A percentile compares a stretch with the other conserved stretches of the same genome.
phyloP scores from a whole-genome alignment of 2,888 invertebrate genomes.

The Stratiomys singularior region DNA sequence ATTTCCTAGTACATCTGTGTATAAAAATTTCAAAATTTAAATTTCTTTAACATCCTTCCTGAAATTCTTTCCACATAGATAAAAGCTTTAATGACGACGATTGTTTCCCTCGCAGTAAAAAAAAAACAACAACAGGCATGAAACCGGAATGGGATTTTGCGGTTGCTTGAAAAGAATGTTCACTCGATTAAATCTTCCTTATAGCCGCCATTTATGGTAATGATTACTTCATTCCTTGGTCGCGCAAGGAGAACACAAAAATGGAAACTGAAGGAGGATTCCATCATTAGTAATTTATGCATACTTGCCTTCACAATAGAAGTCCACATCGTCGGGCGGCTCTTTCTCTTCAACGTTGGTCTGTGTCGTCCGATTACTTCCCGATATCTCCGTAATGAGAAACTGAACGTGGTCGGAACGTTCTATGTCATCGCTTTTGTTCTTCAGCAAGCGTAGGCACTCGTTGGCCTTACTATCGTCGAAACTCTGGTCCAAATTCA shows the following conservation, averaged over 20 bases:
- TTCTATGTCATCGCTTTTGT: constrained; percentile 65
- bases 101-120: no score
- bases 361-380: constrained; percentile 71
- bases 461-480: constrained; percentile 59
- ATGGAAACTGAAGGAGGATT: neutral
- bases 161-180: no score
- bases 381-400: constrained; percentile 85
- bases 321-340: constrained; percentile 63
- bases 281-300: constrained; percentile 31
- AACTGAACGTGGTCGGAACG: constrained; percentile 90
- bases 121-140: no score
- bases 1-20: no score
- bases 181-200: no score
- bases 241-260: neutral
- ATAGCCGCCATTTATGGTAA: no score
- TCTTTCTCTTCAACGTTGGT: constrained; percentile 59
- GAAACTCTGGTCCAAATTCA: constrained; percentile 57
- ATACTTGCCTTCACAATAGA: constrained; percentile 62
- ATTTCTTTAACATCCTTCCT: no score
- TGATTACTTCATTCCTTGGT: constrained; percentile 22
- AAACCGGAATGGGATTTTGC: no score
- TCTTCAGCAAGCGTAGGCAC: constrained; percentile 61
- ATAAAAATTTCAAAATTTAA: no score
- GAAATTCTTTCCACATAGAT: no score
- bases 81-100: no score